Evolutionary conservation across 2,888 invertebrate species (phyloP), one percentile per base, ranked within the genome.

Genomic region (Trissoscelio sp.): DNA sequence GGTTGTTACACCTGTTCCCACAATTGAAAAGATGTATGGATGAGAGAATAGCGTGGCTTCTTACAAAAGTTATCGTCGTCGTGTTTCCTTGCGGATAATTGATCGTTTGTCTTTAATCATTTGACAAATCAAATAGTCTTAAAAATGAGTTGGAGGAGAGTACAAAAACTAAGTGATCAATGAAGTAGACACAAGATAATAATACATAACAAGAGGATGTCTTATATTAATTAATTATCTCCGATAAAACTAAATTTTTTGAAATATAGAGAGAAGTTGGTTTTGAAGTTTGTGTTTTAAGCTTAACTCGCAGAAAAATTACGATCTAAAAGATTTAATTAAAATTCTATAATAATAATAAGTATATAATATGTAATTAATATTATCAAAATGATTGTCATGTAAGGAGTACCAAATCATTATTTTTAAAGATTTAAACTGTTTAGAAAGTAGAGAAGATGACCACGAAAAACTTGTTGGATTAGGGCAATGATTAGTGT

Each of bases 1-100:
- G 22, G 51, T 42, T 24, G 20, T 57, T 69, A 57, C 57, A 57
- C 55, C 57, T 69, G 69, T 69, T 69, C 46, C 44, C 46, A 69
- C 57, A 34, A 46, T 57, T 55, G 31, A 55, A 53, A 67, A 55
- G 31, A 51, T 31, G 20, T 39, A 3, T 9, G 24, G 7, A 18
- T 22, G 24, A 20, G 20, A 16, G 51, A 67, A 55, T 22, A 16
- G 48, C 28, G 37, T 11, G 37, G 9, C 39, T 66, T 66, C 53
- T 53, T 31, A 12, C 39, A 66, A 66, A 51, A 39, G n/a, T 39
- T 1, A 48, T 7, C 2, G n/a, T 44, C 11, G 44, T 24, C 18
- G 11, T 51, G 14, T 51, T 66, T 39, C 22, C 39, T 42, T 18
- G 18, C 16, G 9, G 9, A 51, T 46, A 69, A 57, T 46, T 57